phyloP scores from a whole-genome alignment of 2,797 vertebrate species.

The Notolepis coatsorum region DNA sequence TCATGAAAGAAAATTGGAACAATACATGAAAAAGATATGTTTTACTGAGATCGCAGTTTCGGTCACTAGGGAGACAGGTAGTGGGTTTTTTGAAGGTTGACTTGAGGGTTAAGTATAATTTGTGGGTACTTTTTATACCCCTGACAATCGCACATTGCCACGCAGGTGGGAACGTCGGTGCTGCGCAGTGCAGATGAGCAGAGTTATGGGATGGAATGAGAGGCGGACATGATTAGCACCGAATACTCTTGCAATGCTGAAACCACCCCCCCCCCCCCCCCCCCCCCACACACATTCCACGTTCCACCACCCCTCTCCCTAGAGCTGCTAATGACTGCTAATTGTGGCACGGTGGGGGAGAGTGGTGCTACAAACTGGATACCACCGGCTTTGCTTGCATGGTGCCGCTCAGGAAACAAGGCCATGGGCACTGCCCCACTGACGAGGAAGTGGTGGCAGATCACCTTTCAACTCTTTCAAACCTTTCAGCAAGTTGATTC shows the following conservation, averaged over 20 bases:
- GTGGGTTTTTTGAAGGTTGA: too few species aligned
- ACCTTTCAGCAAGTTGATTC: conserved; percentile 47
- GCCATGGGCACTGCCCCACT: conserved; percentile 31
- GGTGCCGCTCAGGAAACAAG: conserved; percentile 14
- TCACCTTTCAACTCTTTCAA: conserved; percentile 57
- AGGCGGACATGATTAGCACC: conserved; percentile 49
- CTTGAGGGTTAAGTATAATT: too few species aligned
- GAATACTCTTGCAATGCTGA: conserved; percentile 37
- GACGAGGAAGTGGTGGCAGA: conserved; percentile 54
- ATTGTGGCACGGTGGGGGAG: conserved; percentile 71
- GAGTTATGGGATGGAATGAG: conserved; percentile 31
- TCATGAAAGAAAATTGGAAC: too few species aligned
- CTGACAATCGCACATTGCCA: conserved; percentile 17
- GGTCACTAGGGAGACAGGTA: too few species aligned
- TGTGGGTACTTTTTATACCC: background rate
- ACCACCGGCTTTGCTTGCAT: conserved; percentile 41
- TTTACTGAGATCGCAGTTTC: too few species aligned
- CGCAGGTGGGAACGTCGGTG: background rate
- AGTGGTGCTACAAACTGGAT: conserved; percentile 56
- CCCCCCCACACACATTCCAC: background rate
- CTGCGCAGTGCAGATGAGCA: conserved; percentile 3
- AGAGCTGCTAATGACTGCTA: conserved; percentile 77
- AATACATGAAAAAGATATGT: too few species aligned
- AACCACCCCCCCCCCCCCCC: background rate
- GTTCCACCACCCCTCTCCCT: conserved; percentile 33